Percentiles rank a stretch among this genome's conserved stretches.
Evolutionary conservation across 2,113 vertebrate species (phyloP).

Genomic region (Barbus barbus): DNA sequence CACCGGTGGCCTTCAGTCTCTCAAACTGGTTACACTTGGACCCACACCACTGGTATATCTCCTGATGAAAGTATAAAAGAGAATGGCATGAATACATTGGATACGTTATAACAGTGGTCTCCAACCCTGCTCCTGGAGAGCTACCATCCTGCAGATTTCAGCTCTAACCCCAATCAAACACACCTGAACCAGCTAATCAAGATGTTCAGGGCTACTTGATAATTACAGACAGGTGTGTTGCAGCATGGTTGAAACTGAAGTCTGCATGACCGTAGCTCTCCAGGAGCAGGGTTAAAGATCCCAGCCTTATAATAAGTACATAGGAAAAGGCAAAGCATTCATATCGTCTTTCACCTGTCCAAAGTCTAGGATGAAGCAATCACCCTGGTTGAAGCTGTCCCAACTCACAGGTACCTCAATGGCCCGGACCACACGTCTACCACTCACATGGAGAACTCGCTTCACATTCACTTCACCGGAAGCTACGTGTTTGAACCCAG

Average conservation of each 20-base stretch:
- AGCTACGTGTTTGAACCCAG: constrained; percentile 93
- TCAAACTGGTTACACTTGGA: constrained; percentile 87
- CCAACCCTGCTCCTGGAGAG: too few relatives aligned
- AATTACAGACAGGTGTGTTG: too few relatives aligned
- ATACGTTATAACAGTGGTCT: background rate
- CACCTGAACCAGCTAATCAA: too few relatives aligned
- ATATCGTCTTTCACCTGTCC: constrained; percentile 80
- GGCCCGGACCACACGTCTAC: constrained; percentile 80
- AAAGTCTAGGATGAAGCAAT: constrained; percentile 97
- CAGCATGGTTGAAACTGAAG: too few relatives aligned
- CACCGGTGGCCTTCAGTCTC: constrained; percentile 86
- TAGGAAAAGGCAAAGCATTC: background rate
- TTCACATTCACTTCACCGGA: constrained; percentile 89
- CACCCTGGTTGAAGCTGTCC: constrained; percentile 95
- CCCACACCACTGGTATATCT: constrained; percentile 95
- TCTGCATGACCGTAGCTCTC: too few relatives aligned
- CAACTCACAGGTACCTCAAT: constrained; percentile 90
- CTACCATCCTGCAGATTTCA: too few relatives aligned
- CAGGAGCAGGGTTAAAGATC: too few relatives aligned
- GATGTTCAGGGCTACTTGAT: too few relatives aligned
- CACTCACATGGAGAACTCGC: constrained; percentile 92
- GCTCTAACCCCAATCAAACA: too few relatives aligned
- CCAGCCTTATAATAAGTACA: too few relatives aligned
- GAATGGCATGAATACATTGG: background rate
- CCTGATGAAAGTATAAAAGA: constrained; percentile 67